These are phyloP conservation scores for Strix aluco DNA, from an alignment of 2,113 vertebrate species.

Conservation along the genomic window DNA sequence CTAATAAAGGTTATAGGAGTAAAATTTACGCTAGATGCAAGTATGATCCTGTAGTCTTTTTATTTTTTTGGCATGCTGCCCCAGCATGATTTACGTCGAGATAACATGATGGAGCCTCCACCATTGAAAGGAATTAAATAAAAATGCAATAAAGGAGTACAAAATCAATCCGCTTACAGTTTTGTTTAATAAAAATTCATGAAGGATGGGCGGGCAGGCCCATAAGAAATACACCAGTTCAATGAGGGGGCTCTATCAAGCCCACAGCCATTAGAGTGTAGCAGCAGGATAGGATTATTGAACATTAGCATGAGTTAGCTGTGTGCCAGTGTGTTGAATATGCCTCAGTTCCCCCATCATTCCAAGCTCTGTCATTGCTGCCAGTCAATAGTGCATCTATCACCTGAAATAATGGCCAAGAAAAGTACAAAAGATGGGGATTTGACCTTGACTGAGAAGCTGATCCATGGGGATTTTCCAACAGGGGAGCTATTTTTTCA, in stretches of 20 bases:
- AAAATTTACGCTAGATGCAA: slow-evolving; percentile 76
- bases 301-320: slow-evolving; percentile 64
- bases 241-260: slow-evolving; percentile 72
- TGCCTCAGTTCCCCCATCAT: slow-evolving; percentile 69
- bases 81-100: slow-evolving; percentile 76
- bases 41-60: slow-evolving; percentile 73
- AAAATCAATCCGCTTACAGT: slow-evolving; percentile 99
- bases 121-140: slow-evolving; percentile 94
- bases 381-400: slow-evolving; percentile 50
- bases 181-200: slow-evolving; percentile 99
- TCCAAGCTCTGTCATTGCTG: slow-evolving; percentile 67
- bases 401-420: slow-evolving; percentile 35
- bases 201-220: slow-evolving; percentile 90
- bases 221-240: slow-evolving; percentile 87
- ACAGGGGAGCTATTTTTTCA: background rate
- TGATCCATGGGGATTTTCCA: slow-evolving; percentile 52
- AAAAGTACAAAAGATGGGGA: slow-evolving; percentile 50
- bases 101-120: slow-evolving; percentile 80
- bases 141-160: slow-evolving; percentile 98
- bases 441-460: slow-evolving; percentile 62
- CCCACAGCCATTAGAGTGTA: slow-evolving; percentile 55
- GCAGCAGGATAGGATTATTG: slow-evolving; percentile 44
- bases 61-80: slow-evolving; percentile 76
- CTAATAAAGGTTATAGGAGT: slow-evolving; percentile 79
- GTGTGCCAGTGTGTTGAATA: slow-evolving; percentile 33